Evolutionary conservation across 1,140 invertebrate species (phyloP), one percentile per base, ranked within the genome.

Genomic region (Proctacanthus coquilletti): DNA sequence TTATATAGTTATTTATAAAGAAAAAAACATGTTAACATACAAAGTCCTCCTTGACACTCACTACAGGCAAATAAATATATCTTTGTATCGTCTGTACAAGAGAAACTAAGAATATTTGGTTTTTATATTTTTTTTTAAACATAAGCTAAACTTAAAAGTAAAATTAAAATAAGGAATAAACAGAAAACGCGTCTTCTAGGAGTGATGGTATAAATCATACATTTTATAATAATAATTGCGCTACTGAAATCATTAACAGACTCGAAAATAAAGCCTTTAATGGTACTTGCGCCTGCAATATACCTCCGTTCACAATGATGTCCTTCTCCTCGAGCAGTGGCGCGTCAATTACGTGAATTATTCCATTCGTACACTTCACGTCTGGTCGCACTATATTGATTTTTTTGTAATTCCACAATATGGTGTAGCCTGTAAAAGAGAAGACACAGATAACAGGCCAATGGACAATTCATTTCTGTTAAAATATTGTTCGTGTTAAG

Each of bases 321-420:
- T 93, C 88, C 45, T 74, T 76, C 44, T 84, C 80, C 55, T 75
- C 72, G 41, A 92, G 62, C 44, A 94, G 74, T 10, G 85, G 84
- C 40, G 64, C 66, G 51, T 91, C 84, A 49, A 94, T 87, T 25
- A 92, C 83, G 57, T 94, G 88, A 43, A 93, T 91, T 36, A 91
- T 78, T 20, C 88, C 88, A 56, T 94, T 93, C 47, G 84, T 89
- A 55, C 87, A 91, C 49, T 85, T 78, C 2, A 94, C 81, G 57
- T 93, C 85, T 2, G 85, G 78, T 42, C 84, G 70, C 50, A 80
- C 77, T n/a, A 94, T 81, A 40, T 74, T 74, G 39, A 89, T 84
- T 65, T 71, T 73, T 51, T 77, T 70, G 18, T 77, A 77, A 45
- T 84, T 75, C 85, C 85, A 92, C 52, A 80, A 74, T 32, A 91